Base-by-base conservation (phyloP, 2,797 vertebrate genomes). In the Iguana delicatissima region DNA sequence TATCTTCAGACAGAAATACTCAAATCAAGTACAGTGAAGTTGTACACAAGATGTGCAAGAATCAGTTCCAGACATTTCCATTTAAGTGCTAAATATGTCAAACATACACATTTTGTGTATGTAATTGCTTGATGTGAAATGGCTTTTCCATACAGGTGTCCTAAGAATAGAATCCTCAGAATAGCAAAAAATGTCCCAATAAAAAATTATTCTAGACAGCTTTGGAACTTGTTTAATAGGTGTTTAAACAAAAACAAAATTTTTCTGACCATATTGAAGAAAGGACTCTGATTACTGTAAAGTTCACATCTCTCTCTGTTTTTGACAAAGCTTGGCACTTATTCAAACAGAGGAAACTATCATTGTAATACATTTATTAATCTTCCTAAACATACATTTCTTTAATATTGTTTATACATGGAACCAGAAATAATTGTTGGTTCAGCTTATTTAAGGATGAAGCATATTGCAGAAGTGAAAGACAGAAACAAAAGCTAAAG, bases 281-380 rank as follows among this genome's bases (percentile, higher is more conserved):
- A 26, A 22, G 4, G 29, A 77, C 42, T 77, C 18, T 42, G 6
- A n/a, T 29, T 1, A 3, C 29, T n/a, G 35, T 32, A 79, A 50
- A 18, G 38, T 52, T 10, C 4, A 12, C n/a, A 57, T 46, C 42
- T 38, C 24, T 7, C 26, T 50, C 16, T 9, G 35, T 67, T 12
- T 42, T 32, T 80, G 59, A 46, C 32, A 29, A 73, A 84, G 64
- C 91, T 89, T 91, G 92, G 87, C 86, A 87, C 46, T 72, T 79
- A 92, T 93, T 89, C 84, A 92, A 74, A 80, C 0, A 24, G 9
- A n/a, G 90, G 80, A 82, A 91, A 86, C 88, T 57, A 73, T 92
- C 87, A 91, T 88, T 90, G 79, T 90, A 57, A 90, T 57, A 57
- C 38, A 86, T 93, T 9, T 76, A 38, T 50, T 79, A 50, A 50